These are phyloP conservation scores for Pimephales promelas DNA, from an alignment of 2,113 vertebrate species.

Conservation along the genomic window DNA sequence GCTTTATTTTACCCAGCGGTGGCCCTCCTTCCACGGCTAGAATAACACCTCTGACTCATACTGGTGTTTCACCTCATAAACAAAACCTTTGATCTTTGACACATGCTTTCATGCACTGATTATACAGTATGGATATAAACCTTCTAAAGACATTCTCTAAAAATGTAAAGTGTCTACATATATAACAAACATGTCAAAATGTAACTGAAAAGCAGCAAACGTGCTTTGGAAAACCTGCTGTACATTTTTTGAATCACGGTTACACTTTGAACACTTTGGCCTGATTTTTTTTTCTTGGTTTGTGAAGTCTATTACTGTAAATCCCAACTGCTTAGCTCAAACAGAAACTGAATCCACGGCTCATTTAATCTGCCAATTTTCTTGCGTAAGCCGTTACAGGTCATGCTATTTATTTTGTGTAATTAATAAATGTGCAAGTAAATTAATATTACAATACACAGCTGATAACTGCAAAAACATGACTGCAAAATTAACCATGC, in stretches of 20 bases:
- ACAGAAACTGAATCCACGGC: background rate
- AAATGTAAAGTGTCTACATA: background rate
- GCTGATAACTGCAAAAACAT: background rate
- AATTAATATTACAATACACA: background rate
- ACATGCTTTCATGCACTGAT: constrained; percentile 19
- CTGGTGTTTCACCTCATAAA: constrained; percentile 5
- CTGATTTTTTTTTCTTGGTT: background rate
- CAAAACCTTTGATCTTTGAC: constrained; percentile 26
- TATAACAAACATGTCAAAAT: background rate
- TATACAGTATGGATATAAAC: background rate
- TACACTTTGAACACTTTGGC: background rate
- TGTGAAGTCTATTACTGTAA: constrained; percentile 8
- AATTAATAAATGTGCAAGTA: constrained; percentile 10
- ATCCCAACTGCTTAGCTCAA: constrained; percentile 12
- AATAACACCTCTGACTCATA: constrained; percentile 11
- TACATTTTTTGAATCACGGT: background rate
- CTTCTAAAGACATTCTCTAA: background rate
- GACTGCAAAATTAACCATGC: background rate
- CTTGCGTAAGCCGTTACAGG: background rate
- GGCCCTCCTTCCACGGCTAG: background rate
- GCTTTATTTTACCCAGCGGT: constrained; percentile 20
- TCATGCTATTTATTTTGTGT: constrained; percentile 5
- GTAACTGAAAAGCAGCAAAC: background rate
- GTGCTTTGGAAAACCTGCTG: background rate
- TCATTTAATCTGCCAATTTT: constrained; percentile 6